These are phyloP conservation scores for Drosophila ananassae DNA, from an alignment of 1,140 invertebrate species.

Conservation along the genomic window DNA sequence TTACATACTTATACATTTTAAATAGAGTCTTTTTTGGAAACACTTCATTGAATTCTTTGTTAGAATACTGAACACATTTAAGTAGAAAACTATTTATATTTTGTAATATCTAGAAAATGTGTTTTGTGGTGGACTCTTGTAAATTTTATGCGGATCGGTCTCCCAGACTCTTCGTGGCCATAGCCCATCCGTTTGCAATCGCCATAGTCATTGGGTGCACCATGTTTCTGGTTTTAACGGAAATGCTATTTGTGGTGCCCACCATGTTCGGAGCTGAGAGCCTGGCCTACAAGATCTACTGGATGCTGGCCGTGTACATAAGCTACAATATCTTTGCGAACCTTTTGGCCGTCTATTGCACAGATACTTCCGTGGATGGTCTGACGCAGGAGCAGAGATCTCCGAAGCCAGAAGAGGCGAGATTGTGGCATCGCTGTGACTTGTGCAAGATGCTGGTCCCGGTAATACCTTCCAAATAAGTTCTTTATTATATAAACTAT, in stretches of 20 bases:
- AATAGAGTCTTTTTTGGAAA: background rate
- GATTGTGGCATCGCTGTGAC: conserved; percentile 89
- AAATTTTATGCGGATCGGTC: background rate
- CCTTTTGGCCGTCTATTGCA: conserved; percentile 25
- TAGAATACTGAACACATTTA: background rate
- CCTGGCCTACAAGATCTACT: conserved; percentile 30
- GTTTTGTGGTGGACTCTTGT: conserved; percentile 4
- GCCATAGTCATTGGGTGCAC: background rate
- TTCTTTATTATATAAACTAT: too few relatives aligned
- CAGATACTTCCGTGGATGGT: conserved; percentile 27
- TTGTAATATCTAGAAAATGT: background rate
- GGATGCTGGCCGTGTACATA: conserved; percentile 8
- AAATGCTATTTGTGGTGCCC: conserved; percentile 39
- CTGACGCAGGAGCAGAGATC: conserved; percentile 14
- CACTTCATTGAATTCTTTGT: background rate
- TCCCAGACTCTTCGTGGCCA: background rate
- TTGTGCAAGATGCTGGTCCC: conserved; percentile 91
- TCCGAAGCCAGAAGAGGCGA: conserved; percentile 25
- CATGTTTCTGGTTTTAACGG: background rate
- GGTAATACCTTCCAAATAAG: conserved; percentile 1
- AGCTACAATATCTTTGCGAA: conserved; percentile 53
- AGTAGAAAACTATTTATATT: background rate
- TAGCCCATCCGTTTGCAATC: conserved; percentile 22
- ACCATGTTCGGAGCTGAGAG: background rate
- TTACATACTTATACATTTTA: background rate